Evolutionary conservation across 1,140 invertebrate species (phyloP).

Genomic region (Tenebrio molitor): DNA sequence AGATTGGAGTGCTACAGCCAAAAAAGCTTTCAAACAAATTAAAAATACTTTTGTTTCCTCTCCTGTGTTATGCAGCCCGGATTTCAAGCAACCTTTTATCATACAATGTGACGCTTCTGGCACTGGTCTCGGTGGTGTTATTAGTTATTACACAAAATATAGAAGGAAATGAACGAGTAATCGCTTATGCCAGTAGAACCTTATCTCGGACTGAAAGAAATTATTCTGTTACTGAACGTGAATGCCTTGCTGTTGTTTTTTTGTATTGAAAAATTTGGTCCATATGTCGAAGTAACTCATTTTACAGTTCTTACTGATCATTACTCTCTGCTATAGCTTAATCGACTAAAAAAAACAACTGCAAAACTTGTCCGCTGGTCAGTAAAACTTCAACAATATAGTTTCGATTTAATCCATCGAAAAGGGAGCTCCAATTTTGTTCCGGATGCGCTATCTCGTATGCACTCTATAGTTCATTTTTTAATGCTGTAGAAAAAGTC

Average conservation of each 20-base stretch:
- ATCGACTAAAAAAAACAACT: conserved; percentile 63
- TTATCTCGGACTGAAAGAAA: conserved; percentile 38
- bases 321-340: conserved; percentile 66
- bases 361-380: conserved; percentile 66
- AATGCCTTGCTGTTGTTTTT: conserved; percentile 64
- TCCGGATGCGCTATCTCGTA: conserved; percentile 62
- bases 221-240: conserved; percentile 52
- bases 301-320: conserved; percentile 69
- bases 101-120: conserved; percentile 49
- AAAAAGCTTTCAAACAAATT: not conserved
- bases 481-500: too few relatives aligned
- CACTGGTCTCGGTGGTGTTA: not conserved
- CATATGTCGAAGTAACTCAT: conserved; percentile 64
- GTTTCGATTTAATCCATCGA: conserved; percentile 64
- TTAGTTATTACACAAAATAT: conserved; percentile 41
- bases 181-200: conserved; percentile 9
- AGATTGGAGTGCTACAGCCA: not conserved
- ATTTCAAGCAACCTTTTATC: conserved; percentile 47
- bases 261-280: conserved; percentile 64
- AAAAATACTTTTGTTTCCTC: not conserved
- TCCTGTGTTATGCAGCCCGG: conserved; percentile 48
- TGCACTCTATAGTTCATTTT: too few relatives aligned
- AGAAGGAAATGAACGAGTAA: not conserved
- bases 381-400: conserved; percentile 64
- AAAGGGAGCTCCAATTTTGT: conserved; percentile 60